Evolutionary conservation across 2,113 vertebrate genomes (phyloP).

Genomic region (Siniperca knerii): DNA sequence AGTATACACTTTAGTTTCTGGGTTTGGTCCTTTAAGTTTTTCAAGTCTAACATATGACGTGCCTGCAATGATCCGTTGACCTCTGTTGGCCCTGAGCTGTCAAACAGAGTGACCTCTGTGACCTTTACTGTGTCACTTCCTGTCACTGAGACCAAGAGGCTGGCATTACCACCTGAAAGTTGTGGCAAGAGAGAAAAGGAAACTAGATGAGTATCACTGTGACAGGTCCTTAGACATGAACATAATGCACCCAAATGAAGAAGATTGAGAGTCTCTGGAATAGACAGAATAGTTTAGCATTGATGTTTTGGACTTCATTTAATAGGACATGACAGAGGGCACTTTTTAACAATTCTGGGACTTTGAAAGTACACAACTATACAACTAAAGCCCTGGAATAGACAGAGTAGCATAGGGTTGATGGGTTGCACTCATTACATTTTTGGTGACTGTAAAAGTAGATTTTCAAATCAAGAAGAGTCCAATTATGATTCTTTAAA

Average conservation of each 20-base stretch:
- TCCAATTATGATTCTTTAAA: background rate
- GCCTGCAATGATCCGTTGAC: constrained; percentile 69
- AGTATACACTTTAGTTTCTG: background rate
- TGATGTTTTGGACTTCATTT: background rate
- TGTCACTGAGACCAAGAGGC: constrained; percentile 72
- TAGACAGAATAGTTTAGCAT: background rate
- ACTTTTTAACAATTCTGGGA: too few relatives aligned
- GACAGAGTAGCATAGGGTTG: background rate
- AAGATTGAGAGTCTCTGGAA: background rate
- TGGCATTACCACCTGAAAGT: constrained; percentile 73
- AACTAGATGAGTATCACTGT: background rate
- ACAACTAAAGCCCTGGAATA: background rate
- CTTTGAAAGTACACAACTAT: too few relatives aligned
- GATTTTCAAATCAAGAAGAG: too few relatives aligned
- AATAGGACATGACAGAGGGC: too few relatives aligned
- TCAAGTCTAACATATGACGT: constrained; percentile 19
- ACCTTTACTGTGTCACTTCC: constrained; percentile 66
- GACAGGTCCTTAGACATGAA: background rate
- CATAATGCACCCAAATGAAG: background rate
- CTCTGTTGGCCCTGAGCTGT: constrained; percentile 59
- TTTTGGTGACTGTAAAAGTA: background rate
- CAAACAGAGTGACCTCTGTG: constrained; percentile 70
- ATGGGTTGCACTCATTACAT: background rate
- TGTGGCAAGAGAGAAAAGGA: constrained; percentile 1
- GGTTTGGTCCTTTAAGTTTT: background rate